These are phyloP conservation scores for Calidris pugnax DNA, from an alignment of 2,113 vertebrate species.

Conservation along the genomic window DNA sequence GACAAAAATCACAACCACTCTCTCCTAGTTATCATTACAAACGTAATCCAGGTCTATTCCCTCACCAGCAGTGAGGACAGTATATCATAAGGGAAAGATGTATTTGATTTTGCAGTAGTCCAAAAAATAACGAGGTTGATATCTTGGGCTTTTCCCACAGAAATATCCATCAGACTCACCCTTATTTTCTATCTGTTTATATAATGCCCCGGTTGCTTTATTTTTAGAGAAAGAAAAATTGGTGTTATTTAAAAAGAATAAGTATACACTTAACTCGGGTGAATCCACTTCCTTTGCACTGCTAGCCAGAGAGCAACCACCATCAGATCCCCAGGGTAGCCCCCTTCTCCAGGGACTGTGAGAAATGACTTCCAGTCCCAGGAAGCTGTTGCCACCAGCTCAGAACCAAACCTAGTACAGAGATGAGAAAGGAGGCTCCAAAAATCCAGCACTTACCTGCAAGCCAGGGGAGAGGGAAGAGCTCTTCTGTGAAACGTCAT, in stretches of 20 bases:
- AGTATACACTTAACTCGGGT: background rate
- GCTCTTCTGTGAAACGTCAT: background rate
- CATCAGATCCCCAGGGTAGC: fast-evolving
- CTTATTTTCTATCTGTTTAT: background rate
- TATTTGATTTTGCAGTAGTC: background rate
- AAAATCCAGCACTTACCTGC: background rate
- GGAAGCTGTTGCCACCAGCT: background rate
- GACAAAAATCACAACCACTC: background rate
- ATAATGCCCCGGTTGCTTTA: background rate
- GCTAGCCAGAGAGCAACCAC: background rate
- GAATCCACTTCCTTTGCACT: background rate
- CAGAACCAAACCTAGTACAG: background rate
- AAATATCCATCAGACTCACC: background rate
- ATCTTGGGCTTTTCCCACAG: background rate
- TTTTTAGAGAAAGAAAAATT: background rate
- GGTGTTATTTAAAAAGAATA: background rate
- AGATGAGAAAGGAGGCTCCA: background rate
- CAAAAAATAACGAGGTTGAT: background rate
- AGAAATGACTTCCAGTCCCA: background rate
- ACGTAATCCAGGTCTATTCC: background rate
- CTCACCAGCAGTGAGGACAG: background rate
- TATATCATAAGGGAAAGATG: background rate
- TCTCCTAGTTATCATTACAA: background rate
- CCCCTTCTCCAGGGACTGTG: background rate
- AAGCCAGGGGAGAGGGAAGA: background rate